phyloP scores from a whole-genome alignment of 1,140 invertebrate species.

The Holotrichia oblita region DNA sequence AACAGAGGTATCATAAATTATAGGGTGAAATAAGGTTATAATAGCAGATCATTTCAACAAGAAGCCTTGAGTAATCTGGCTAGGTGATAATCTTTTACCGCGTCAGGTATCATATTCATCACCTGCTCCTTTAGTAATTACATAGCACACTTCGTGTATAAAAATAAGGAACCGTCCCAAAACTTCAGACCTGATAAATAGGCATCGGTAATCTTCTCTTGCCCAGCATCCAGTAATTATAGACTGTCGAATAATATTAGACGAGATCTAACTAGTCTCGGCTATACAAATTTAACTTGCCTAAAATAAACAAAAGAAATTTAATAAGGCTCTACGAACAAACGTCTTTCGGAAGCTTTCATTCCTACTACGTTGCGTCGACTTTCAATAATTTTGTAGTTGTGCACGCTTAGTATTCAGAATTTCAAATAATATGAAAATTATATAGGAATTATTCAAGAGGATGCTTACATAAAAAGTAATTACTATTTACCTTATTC shows the following conservation, averaged over 20 bases:
- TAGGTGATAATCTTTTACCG: constrained; percentile 27
- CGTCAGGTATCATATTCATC: constrained; percentile 18
- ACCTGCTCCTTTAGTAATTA: constrained; percentile 23
- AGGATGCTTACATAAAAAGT: not conserved
- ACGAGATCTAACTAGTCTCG: constrained; percentile 4
- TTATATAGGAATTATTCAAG: not conserved
- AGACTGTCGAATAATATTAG: not conserved
- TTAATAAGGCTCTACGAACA: not conserved
- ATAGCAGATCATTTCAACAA: not conserved
- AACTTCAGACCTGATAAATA: not conserved
- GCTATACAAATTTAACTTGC: not conserved
- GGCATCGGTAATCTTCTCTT: not conserved
- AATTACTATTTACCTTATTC: no score
- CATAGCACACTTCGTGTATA: constrained; percentile 12
- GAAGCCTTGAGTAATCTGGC: constrained; percentile 3
- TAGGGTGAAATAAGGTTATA: constrained; percentile 2
- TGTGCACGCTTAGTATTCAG: not conserved
- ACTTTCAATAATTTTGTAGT: no score
- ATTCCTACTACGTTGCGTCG: not conserved
- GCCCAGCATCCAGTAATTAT: not conserved
- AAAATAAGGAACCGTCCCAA: not conserved
- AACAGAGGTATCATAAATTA: constrained; percentile 33
- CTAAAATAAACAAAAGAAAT: no score
- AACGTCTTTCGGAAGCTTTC: not conserved
- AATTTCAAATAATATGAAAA: not conserved